phyloP scores from a whole-genome alignment of 2,113 vertebrate genomes.

The Nothobranchius kuhntae region DNA sequence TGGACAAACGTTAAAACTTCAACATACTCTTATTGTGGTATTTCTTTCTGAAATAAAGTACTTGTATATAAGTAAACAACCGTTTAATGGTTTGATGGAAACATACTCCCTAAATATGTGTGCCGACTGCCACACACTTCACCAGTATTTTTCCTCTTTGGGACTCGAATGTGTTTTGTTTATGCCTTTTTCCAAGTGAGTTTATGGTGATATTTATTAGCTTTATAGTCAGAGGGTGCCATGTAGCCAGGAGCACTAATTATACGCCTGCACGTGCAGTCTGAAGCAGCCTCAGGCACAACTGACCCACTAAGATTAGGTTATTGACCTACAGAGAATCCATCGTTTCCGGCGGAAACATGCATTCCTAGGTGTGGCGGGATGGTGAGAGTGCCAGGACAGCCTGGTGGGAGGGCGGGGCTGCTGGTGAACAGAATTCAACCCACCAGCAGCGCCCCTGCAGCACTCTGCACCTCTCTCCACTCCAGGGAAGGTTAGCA shows the following conservation, averaged over 20 bases:
- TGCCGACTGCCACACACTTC: neutral
- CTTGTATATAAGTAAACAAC: too few species aligned
- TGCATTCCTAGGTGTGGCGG: slow-evolving; percentile 19
- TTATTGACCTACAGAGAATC: neutral
- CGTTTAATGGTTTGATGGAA: too few species aligned
- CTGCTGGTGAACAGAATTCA: slow-evolving; percentile 29
- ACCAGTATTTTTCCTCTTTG: slow-evolving; percentile 16
- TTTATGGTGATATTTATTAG: slow-evolving; percentile 12
- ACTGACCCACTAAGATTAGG: neutral
- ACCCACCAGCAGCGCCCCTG: neutral
- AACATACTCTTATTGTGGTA: neutral
- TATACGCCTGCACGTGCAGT: neutral
- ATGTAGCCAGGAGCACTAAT: neutral
- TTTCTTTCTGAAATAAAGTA: neutral
- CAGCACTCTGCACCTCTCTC: slow-evolving; percentile 21
- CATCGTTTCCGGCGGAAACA: neutral
- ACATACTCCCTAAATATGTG: neutral
- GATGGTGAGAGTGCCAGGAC: slow-evolving; percentile 3
- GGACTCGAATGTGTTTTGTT: slow-evolving; percentile 20
- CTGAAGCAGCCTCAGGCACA: neutral
- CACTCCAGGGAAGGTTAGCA: neutral
- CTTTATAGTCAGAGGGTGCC: neutral
- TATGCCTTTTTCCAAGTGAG: slow-evolving; percentile 23
- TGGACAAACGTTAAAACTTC: neutral
- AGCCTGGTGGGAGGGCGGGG: slow-evolving; percentile 50